Evolutionary conservation across 2,888 invertebrate species (phyloP).

Genomic region (Clitarchus hookeri): DNA sequence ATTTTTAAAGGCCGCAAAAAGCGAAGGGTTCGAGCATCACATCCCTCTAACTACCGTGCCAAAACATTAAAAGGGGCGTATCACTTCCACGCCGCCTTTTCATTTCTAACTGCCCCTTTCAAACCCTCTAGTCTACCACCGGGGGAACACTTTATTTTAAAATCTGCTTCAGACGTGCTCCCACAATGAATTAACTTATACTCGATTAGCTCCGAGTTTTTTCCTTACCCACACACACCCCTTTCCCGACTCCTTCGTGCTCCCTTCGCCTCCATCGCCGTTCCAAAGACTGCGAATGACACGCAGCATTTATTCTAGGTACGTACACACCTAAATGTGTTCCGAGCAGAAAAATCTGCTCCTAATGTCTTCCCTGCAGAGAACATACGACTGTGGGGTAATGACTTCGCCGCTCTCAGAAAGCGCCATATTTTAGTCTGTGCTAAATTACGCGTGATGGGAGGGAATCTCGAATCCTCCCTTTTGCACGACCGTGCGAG

Average conservation of each 20-base stretch:
- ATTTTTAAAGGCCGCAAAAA: slow-evolving; percentile 10
- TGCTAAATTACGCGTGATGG: slow-evolving; percentile 9
- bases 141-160: slow-evolving; percentile 40
- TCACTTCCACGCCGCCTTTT: background rate
- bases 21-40: slow-evolving; percentile 19
- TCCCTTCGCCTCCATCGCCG: background rate
- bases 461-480: background rate
- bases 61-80: slow-evolving; percentile 26
- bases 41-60: slow-evolving; percentile 15
- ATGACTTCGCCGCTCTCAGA: slow-evolving; percentile 19
- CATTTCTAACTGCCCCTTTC: slow-evolving; percentile 10
- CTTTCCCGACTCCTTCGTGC: slow-evolving; percentile 19
- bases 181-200: slow-evolving; percentile 42
- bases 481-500: background rate
- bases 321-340: slow-evolving; percentile 32
- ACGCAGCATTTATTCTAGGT: slow-evolving; percentile 31
- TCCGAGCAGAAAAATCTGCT: slow-evolving; percentile 23
- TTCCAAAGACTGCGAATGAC: slow-evolving; percentile 38
- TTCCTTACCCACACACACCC: slow-evolving; percentile 22
- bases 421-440: background rate
- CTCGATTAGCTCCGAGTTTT: slow-evolving; percentile 40
- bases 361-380: slow-evolving; percentile 29
- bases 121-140: background rate
- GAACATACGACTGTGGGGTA: slow-evolving; percentile 24
- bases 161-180: slow-evolving; percentile 39